Evolutionary conservation across 2,113 vertebrate species (phyloP).

Genomic region (Acrocephalus arundinaceus): DNA sequence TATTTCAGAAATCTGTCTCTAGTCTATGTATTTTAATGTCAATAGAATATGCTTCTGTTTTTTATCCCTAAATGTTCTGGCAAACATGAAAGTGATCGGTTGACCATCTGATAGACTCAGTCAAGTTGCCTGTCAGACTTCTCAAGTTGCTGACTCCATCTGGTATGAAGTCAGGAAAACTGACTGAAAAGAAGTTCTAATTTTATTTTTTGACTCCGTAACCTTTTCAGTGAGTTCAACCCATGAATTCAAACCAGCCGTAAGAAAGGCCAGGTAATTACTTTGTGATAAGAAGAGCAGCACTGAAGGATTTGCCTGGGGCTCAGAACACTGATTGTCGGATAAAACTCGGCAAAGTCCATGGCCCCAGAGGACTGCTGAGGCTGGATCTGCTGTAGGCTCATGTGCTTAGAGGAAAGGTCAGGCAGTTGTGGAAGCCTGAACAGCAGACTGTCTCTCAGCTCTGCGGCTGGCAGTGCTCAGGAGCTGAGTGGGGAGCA

Average conservation of each 20-base stretch:
- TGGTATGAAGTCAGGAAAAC: background rate
- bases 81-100: background rate
- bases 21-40: slow-evolving; percentile 4
- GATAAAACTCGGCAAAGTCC: slow-evolving; percentile 30
- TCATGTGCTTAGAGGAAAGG: slow-evolving; percentile 42
- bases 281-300: slow-evolving; percentile 11
- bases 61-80: background rate
- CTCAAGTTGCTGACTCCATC: background rate
- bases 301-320: slow-evolving; percentile 42
- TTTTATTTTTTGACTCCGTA: slow-evolving; percentile 35
- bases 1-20: slow-evolving; percentile 10
- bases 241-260: background rate
- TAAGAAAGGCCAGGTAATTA: slow-evolving; percentile 47
- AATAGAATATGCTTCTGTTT: background rate
- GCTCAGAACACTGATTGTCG: background rate
- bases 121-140: background rate
- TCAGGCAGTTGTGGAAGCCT: slow-evolving; percentile 20
- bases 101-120: slow-evolving; percentile 21
- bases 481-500: background rate
- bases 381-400: slow-evolving; percentile 10
- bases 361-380: background rate
- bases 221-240: slow-evolving; percentile 33
- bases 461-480: background rate
- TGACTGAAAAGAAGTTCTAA: slow-evolving; percentile 10
- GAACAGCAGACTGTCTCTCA: background rate